These are phyloP conservation scores for Epistrophe eligans DNA, from an alignment of 2,888 invertebrate genomes.

Conservation along the genomic window DNA sequence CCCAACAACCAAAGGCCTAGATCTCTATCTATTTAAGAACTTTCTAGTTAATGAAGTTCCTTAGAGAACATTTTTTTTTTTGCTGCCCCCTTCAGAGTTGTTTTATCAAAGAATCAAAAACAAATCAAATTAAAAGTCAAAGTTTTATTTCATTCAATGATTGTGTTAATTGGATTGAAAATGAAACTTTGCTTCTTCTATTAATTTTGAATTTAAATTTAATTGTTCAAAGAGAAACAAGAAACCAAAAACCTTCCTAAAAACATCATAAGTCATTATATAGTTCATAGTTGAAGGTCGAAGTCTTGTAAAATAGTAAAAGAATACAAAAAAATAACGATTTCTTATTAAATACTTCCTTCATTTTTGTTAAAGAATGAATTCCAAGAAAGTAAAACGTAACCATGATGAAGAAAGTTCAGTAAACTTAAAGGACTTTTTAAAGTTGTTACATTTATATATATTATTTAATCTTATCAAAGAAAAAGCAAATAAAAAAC, in stretches of 20 bases:
- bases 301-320: not conserved
- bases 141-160: not conserved
- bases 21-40: not conserved
- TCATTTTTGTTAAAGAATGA: not conserved
- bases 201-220: not conserved
- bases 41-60: not conserved
- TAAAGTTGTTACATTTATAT: not conserved
- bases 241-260: not conserved
- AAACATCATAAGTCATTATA: not conserved
- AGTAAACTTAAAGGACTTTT: conserved; percentile 17
- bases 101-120: not conserved
- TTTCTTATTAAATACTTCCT: not conserved
- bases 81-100: not conserved
- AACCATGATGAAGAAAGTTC: not conserved
- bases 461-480: not conserved
- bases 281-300: not conserved
- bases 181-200: not conserved
- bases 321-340: no score
- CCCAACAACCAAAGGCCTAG: not conserved
- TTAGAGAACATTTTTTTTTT: not conserved
- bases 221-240: not conserved
- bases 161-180: not conserved
- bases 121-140: not conserved
- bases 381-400: not conserved
- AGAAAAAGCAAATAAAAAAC: not conserved